Percentiles rank a stretch among this genome's conserved stretches.
phyloP scores from a whole-genome alignment of 2,888 invertebrate genomes.

The Tipula vernalis region DNA sequence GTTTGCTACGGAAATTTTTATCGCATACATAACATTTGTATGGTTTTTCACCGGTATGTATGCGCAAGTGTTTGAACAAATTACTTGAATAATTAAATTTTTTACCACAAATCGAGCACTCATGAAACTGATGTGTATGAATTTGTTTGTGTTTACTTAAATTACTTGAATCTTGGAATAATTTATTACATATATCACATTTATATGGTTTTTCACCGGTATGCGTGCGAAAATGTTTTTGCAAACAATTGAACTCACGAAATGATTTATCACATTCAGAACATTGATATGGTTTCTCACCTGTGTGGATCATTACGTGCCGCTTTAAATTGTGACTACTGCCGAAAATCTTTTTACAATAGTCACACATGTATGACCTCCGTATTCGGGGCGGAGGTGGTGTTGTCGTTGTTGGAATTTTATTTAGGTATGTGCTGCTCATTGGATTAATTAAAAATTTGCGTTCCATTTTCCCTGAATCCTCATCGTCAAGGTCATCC shows the following conservation, averaged over 20 bases:
- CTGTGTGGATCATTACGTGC: conserved; percentile 7
- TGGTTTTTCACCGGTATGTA: conserved; percentile 11
- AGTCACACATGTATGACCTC: neutral
- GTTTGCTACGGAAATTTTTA: conserved; percentile 8
- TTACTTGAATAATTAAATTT: conserved; percentile 10
- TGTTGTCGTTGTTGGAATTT: neutral
- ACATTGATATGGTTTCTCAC: conserved; percentile 11
- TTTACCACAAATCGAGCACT: conserved; percentile 1
- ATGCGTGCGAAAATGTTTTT: conserved; percentile 5
- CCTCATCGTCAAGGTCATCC: neutral
- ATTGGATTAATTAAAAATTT: neutral
- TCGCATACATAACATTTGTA: conserved; percentile 1
- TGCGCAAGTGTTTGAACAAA: conserved; percentile 9
- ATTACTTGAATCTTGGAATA: conserved; percentile 6
- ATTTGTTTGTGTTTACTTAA: conserved; percentile 7
- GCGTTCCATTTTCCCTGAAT: neutral
- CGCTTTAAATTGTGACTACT: conserved; percentile 9
- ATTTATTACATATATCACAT: conserved; percentile 9
- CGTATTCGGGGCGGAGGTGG: neutral
- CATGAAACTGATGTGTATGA: conserved; percentile 9
- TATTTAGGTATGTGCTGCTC: neutral
- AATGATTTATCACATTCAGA: conserved; percentile 10
- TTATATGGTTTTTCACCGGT: conserved; percentile 10
- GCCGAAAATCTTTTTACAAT: neutral
- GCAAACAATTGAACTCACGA: neutral